Conservation (phyloP, 2,797 vertebrate genomes). For the Sebastiscus albofasciatus region DNA sequence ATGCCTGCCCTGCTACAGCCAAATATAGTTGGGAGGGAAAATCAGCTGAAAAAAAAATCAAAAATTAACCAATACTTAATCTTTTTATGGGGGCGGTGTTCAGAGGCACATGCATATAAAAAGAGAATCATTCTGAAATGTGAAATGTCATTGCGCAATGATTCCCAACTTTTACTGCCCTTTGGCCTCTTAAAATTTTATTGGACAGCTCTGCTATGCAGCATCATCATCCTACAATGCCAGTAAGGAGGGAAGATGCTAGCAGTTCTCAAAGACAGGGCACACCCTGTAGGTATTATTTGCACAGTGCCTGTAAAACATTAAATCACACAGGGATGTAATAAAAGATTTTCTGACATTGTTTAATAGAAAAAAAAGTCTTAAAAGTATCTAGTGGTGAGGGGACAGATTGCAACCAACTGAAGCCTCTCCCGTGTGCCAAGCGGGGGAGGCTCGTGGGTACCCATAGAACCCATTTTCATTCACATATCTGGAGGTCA, state of each 20-base stretch:
- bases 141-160: conserved; percentile 64
- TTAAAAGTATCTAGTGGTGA: too few relatives aligned
- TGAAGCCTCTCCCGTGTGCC: too few relatives aligned
- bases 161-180: conserved; percentile 61
- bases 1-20: conserved; percentile 20
- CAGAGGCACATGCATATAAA: conserved; percentile 57
- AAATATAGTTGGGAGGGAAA: conserved; percentile 22
- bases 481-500: too few relatives aligned
- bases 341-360: neutral
- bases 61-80: conserved; percentile 78
- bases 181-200: conserved; percentile 78
- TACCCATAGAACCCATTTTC: too few relatives aligned
- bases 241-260: conserved; percentile 20
- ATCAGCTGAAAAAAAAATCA: conserved; percentile 33
- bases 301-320: neutral
- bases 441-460: too few relatives aligned
- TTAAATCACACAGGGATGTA: neutral
- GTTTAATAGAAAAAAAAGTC: too few relatives aligned
- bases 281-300: conserved; percentile 4
- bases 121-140: conserved; percentile 59
- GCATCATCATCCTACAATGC: conserved; percentile 33
- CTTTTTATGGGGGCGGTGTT: conserved; percentile 83
- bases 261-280: neutral
- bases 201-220: conserved; percentile 44
- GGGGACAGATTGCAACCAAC: too few relatives aligned